A percentile compares a stretch with the other conserved stretches of the same genome.
These are phyloP conservation scores for Embiotoca jacksoni DNA, from an alignment of 2,113 vertebrate species.

Conservation along the genomic window DNA sequence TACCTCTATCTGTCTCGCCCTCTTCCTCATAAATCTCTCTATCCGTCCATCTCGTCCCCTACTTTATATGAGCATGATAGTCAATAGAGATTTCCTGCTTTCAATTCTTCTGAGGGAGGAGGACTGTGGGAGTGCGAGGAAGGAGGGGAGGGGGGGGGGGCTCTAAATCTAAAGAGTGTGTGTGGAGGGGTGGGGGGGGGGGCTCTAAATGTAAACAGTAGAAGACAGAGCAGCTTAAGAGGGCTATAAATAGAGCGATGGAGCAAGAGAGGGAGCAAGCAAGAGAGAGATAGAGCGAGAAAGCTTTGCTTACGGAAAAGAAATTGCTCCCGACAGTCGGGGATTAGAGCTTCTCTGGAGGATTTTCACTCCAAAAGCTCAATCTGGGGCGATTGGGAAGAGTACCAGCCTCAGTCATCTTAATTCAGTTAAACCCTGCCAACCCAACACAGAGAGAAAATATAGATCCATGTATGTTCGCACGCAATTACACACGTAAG, in stretches of 20 bases:
- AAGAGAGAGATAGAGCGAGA: conserved; percentile 66
- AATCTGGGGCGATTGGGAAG: conserved; percentile 79
- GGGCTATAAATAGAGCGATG: conserved; percentile 77
- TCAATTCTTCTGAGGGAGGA: conserved; percentile 60
- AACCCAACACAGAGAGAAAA: conserved; percentile 46
- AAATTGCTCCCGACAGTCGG: conserved; percentile 78
- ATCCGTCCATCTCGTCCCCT: conserved; percentile 43
- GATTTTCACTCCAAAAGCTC: conserved; percentile 81
- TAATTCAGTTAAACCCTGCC: conserved; percentile 76
- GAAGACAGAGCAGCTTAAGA: conserved; percentile 77
- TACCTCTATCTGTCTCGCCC: conserved; percentile 37
- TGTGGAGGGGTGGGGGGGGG: conserved; percentile 1
- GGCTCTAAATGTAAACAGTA: conserved; percentile 80
- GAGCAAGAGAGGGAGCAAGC: conserved; percentile 63
- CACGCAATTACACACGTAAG: conserved; percentile 18
- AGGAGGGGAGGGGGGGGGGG: neutral
- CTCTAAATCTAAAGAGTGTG: conserved; percentile 62
- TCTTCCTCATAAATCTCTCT: conserved; percentile 53
- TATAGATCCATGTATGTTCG: conserved; percentile 27
- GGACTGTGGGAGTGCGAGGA: neutral
- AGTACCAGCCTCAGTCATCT: conserved; percentile 76
- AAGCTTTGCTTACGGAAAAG: conserved; percentile 81
- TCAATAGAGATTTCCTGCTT: conserved; percentile 67
- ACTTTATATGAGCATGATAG: conserved; percentile 30
- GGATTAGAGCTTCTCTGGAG: conserved; percentile 83